Evolutionary conservation across 2,113 vertebrate species (phyloP), one percentile per base, ranked within the genome.

Genomic region (Paradisaea rubra): DNA sequence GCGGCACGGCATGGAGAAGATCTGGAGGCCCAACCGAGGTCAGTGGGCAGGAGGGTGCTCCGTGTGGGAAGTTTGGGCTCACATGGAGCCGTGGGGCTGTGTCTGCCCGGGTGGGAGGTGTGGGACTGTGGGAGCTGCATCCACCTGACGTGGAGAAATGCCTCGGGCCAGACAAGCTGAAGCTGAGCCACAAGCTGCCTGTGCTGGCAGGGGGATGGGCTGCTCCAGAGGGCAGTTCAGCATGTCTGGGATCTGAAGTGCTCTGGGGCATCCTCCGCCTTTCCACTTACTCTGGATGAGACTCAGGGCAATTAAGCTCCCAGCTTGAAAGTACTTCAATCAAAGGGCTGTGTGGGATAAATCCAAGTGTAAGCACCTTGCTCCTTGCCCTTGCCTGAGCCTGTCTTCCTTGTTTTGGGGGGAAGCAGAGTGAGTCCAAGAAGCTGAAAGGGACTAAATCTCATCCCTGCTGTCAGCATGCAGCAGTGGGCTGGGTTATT

Each of bases 1-100:
- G 99, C 98, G 99, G 47, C 99, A 99, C 1, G 99, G 99, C 93
- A 99, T 99, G 99, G 99, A 99, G 97, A 99, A 99, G 96, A 99
- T 99, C 97, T 99, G 99, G 99, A 99, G 97, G 63, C 99, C 99
- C 86, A 99, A 99, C 97, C 96, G 99, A 98, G 99, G 99, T 99
- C 70, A 97, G 98, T 81, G 27, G 22, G 7, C 23, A 39, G n/a
- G 27, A 24, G 7, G 27, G 5, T 2, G 44, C 19, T 49, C 22
- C 0, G 0, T 0, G 9, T 7, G 22, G 60, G 35, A 23, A 1
- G 24, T 10, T 2, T 0, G 6, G 39, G 66, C 49, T 63, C 53
- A 3, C 22, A 0, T 0, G 17, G 56, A 42, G 72, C 42, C 2
- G 0, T 16, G 13, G 56, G 57, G 17, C 21, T 3, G n/a, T 3